phyloP scores from a whole-genome alignment of 1,140 invertebrate species.

The Cyphomyrmex costatus region DNA sequence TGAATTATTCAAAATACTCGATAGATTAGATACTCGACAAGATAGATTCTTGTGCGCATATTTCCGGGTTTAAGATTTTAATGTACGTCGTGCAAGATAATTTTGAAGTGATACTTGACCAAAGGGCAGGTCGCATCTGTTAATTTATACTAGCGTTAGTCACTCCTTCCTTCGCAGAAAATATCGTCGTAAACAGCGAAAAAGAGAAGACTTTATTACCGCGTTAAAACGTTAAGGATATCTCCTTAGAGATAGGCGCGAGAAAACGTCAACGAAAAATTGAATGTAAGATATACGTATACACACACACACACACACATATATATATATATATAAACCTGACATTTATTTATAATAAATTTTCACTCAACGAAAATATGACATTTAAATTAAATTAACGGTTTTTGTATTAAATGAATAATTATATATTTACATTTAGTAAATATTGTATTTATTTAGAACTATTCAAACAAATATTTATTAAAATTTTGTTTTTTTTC shows the following conservation, averaged over 20 bases:
- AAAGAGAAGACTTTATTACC: not conserved
- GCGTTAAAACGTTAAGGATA: not conserved
- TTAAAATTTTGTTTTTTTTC: no score
- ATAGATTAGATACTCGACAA: no score
- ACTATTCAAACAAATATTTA: no score
- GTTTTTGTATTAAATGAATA: no score
- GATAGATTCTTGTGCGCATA: no score
- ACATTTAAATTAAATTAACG: no score
- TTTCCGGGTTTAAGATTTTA: not conserved
- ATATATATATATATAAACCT: no score
- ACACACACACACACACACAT: no score
- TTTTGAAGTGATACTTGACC: not conserved
- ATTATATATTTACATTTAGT: no score
- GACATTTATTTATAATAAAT: no score
- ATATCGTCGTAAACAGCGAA: not conserved
- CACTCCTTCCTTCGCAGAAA: not conserved
- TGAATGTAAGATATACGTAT: not conserved
- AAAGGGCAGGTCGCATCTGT: not conserved
- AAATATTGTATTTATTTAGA: no score
- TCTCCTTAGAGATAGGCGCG: not conserved
- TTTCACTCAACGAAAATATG: no score
- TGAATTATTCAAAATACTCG: constrained; percentile 2
- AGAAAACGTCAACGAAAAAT: not conserved
- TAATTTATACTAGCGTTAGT: not conserved
- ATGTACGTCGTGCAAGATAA: not conserved